Conservation (phyloP, 2,888 invertebrate genomes). For the Ctena decussata region DNA sequence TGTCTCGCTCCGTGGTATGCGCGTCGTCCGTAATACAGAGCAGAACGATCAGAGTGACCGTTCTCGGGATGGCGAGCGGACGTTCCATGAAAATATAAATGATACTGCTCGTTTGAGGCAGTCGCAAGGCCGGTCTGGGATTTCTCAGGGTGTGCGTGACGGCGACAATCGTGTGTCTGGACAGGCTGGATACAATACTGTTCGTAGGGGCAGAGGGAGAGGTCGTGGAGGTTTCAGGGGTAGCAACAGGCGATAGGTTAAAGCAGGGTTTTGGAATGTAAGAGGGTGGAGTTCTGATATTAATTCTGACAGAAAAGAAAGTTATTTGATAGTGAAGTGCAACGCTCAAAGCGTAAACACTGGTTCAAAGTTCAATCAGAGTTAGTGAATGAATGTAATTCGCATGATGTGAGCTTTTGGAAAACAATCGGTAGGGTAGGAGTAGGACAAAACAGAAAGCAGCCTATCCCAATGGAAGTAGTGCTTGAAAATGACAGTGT, state of each 20-base stretch:
- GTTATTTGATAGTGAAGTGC: no score
- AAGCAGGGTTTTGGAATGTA: constrained; percentile 40
- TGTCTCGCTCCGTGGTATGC: not conserved
- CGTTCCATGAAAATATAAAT: not conserved
- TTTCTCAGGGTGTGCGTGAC: not conserved
- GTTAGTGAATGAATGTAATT: no score
- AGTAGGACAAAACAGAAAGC: no score
- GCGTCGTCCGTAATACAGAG: not conserved
- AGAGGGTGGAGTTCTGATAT: constrained; percentile 19
- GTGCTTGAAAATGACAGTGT: no score
- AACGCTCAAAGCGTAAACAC: no score
- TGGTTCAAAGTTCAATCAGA: no score
- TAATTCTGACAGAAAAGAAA: constrained; percentile 11
- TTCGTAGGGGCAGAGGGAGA: not conserved
- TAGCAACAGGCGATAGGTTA: not conserved
- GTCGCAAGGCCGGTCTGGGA: not conserved
- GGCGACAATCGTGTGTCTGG: not conserved
- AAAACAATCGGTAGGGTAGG: no score
- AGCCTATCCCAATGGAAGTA: no score
- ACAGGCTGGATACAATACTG: not conserved
- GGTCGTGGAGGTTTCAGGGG: not conserved
- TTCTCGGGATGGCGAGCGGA: not conserved
- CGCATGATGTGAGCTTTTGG: no score
- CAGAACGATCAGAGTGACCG: no score
- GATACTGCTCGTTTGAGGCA: not conserved